phyloP scores from a whole-genome alignment of 2,888 invertebrate species.

The Tenthredo amoena region DNA sequence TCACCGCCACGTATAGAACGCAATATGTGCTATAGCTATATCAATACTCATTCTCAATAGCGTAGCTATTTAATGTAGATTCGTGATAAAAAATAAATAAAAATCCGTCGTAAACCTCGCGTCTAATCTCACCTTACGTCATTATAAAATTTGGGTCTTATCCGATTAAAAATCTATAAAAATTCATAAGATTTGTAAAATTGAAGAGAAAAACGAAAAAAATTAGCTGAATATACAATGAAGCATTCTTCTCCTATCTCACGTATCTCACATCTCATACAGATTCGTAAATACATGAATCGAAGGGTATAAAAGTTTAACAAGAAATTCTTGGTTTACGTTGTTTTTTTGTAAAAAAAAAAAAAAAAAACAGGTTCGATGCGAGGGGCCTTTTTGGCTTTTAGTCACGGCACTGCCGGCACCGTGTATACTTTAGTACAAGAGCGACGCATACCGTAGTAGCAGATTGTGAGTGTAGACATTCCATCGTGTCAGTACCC shows the following conservation, averaged over 20 bases:
- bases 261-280: too few species aligned
- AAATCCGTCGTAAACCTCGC: neutral
- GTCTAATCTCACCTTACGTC: neutral
- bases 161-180: neutral
- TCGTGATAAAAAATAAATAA: neutral
- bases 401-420: neutral
- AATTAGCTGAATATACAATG: neutral
- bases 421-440: slow-evolving; percentile 8
- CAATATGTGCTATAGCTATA: slow-evolving; percentile 31
- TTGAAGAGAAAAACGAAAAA: neutral
- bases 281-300: neutral
- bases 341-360: neutral
- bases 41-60: slow-evolving; percentile 35
- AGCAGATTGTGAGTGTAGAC: slow-evolving; percentile 53
- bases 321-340: neutral
- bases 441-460: slow-evolving; percentile 46
- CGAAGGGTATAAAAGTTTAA: neutral
- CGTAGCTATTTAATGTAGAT: slow-evolving; percentile 6
- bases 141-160: neutral
- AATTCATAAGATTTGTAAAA: neutral
- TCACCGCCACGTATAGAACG: slow-evolving; percentile 47
- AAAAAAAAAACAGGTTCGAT: neutral
- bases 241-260: neutral
- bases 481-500: slow-evolving; percentile 63
- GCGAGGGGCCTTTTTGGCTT: neutral